These are phyloP conservation scores for Thaleichthys pacificus DNA, from an alignment of 2,797 vertebrate genomes.

Conservation along the genomic window DNA sequence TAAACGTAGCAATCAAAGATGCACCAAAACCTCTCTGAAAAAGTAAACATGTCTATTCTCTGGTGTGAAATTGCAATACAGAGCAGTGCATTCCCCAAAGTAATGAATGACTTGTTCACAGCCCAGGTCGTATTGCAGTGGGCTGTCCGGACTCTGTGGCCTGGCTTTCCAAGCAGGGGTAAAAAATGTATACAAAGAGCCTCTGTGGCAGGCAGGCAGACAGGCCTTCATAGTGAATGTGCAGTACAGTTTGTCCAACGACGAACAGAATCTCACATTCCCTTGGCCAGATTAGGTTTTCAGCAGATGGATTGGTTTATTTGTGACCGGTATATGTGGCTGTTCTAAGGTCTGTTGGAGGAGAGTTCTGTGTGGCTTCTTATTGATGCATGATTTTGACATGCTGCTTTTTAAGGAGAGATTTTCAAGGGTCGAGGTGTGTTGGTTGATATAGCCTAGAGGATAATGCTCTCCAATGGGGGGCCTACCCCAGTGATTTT, in stretches of 20 bases:
- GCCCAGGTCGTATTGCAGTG: slow-evolving; percentile 53
- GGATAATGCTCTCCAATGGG: no score
- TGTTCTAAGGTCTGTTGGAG: no score
- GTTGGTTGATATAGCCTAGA: no score
- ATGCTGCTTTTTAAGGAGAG: no score
- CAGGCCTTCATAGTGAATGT: slow-evolving; percentile 42
- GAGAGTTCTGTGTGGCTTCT: no score
- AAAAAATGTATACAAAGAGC: slow-evolving; percentile 66
- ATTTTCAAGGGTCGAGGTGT: no score
- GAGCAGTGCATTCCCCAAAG: slow-evolving; percentile 59
- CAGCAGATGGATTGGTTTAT: neutral
- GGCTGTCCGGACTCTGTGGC: slow-evolving; percentile 22
- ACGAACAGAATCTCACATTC: slow-evolving; percentile 53
- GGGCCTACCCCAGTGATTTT: no score
- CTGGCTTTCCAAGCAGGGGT: slow-evolving; percentile 41
- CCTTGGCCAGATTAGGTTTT: slow-evolving; percentile 15
- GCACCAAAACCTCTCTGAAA: no score
- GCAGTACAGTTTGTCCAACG: slow-evolving; percentile 49
- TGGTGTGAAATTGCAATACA: slow-evolving; percentile 4
- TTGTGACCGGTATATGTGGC: neutral
- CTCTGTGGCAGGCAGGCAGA: slow-evolving; percentile 58
- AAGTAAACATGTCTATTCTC: no score
- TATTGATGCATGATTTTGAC: no score
- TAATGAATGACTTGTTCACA: slow-evolving; percentile 59
- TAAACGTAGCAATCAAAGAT: no score